Evolutionary conservation across 2,113 vertebrate species (phyloP), one percentile per base, ranked within the genome.

Genomic region (Pterocles burchelli): DNA sequence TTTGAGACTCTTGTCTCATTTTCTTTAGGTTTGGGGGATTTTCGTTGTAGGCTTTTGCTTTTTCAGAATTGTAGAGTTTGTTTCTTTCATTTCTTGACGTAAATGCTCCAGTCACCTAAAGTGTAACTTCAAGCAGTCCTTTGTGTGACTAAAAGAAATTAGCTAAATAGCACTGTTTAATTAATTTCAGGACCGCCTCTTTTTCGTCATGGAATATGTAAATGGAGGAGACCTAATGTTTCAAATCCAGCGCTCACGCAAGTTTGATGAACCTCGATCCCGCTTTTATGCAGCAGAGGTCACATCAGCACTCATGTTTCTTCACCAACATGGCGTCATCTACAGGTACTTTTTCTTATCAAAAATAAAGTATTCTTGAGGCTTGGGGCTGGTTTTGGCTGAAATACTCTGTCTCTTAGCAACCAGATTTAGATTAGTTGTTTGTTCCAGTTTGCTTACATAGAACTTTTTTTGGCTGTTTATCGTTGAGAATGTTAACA

Each of bases 141-240:
- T 96, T 97, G 81, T 96, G 67, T 55, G 36, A 58, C 82, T 52
- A 45, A 77, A 61, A 31, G 48, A 75, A 91, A 78, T 90, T 33
- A 66, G 41, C 86, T 96, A 75, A 97, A 89, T 91, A 84, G 48
- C 77, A 38, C 93, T 91, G 52, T 96, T 97, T 95, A 82, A 95
- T 97, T 96, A 63, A 95, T 97, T 97, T 89, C 98, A 99, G 99
- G 99, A 99, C 97, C 99, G 99, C 86, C 98, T 99, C 96, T 99
- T 99, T 97, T 99, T 99, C 78, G 99, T 99, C 93, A 99, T 99
- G 99, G 99, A 99, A 74, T 99, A 99, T 94, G 99, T 99, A 92
- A 99, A 99, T 16, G 99, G 99, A 95, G 99, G 99, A 97, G 99
- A 99, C 97, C 98, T 99, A 94, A 99, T 99, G 99, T 99, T 99